Percentiles rank a stretch among this genome's conserved stretches.
Evolutionary conservation across 1,140 invertebrate genomes (phyloP).

Genomic region (Apis cerana): DNA sequence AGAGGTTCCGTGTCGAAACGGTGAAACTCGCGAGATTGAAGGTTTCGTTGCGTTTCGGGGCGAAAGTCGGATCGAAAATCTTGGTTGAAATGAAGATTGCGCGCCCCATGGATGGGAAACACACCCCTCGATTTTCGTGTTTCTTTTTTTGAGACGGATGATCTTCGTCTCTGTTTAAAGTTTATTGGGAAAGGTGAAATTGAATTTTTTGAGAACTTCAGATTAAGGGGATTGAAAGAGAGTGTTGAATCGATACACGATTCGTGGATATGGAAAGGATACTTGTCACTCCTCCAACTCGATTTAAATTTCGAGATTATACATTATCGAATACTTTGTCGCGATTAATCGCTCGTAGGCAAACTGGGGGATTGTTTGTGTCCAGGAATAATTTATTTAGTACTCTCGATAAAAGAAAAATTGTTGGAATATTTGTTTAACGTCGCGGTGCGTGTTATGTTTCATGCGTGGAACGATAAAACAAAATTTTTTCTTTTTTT

Average conservation of each 20-base stretch:
- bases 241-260: background rate
- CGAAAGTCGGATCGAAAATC: conserved; percentile 45
- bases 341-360: too few species aligned
- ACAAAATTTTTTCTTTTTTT: too few species aligned
- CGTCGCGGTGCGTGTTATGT: too few species aligned
- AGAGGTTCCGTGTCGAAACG: conserved; percentile 21
- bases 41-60: conserved; percentile 36
- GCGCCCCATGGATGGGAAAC: background rate
- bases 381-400: too few species aligned
- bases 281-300: background rate
- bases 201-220: background rate
- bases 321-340: too few species aligned
- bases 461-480: too few species aligned
- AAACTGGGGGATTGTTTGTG: too few species aligned
- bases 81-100: conserved; percentile 32
- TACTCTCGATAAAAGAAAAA: too few species aligned
- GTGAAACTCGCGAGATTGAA: conserved; percentile 45
- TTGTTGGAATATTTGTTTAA: too few species aligned
- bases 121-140: background rate
- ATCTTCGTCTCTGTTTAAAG: background rate
- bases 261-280: too few species aligned
- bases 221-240: background rate
- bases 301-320: too few species aligned
- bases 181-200: too few species aligned
- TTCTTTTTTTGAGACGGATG: background rate